These are phyloP conservation scores for Epinephelus malabaricus DNA, from an alignment of 2,797 vertebrate genomes.

Conservation along the genomic window DNA sequence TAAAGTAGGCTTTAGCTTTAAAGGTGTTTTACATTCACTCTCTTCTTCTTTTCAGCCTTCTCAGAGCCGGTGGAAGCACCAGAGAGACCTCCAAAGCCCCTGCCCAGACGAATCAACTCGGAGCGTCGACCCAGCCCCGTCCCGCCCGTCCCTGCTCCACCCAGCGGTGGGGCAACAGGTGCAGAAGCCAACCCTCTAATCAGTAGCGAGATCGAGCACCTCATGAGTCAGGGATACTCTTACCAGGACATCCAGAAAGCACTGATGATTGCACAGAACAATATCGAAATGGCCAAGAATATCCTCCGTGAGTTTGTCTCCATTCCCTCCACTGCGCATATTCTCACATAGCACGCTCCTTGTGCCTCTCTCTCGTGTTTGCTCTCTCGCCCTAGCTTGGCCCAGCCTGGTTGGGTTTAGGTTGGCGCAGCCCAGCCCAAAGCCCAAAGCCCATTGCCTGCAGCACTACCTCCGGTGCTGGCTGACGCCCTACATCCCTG, in stretches of 20 bases:
- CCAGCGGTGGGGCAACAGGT: slow-evolving; percentile 47
- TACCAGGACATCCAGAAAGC: slow-evolving; percentile 99
- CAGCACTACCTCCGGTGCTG: slow-evolving; percentile 67
- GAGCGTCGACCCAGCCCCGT: slow-evolving; percentile 89
- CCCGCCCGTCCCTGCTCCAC: slow-evolving; percentile 53
- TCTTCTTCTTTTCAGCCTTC: slow-evolving; percentile 78
- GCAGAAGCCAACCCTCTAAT: slow-evolving; percentile 86
- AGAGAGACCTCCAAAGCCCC: slow-evolving; percentile 95
- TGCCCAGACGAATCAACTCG: slow-evolving; percentile 95
- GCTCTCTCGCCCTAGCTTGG: slow-evolving; percentile 71
- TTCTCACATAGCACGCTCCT: slow-evolving; percentile 92
- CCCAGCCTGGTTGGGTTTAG: slow-evolving; percentile 61
- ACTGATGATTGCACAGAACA: slow-evolving; percentile 98
- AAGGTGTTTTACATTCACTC: neutral
- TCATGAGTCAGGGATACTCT: slow-evolving; percentile 98
- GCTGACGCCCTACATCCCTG: slow-evolving; percentile 61
- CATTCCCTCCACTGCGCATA: slow-evolving; percentile 92
- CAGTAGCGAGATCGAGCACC: slow-evolving; percentile 94
- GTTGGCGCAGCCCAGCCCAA: slow-evolving; percentile 54
- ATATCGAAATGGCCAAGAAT: slow-evolving; percentile 99
- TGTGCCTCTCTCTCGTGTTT: slow-evolving; percentile 27
- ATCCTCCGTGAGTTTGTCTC: slow-evolving; percentile 98
- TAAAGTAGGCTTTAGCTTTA: too few relatives aligned
- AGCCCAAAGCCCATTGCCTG: slow-evolving; percentile 64
- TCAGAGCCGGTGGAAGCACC: slow-evolving; percentile 90